phyloP scores from a whole-genome alignment of 92 coral and sea anemone species.

The Paragorgia papillata region DNA sequence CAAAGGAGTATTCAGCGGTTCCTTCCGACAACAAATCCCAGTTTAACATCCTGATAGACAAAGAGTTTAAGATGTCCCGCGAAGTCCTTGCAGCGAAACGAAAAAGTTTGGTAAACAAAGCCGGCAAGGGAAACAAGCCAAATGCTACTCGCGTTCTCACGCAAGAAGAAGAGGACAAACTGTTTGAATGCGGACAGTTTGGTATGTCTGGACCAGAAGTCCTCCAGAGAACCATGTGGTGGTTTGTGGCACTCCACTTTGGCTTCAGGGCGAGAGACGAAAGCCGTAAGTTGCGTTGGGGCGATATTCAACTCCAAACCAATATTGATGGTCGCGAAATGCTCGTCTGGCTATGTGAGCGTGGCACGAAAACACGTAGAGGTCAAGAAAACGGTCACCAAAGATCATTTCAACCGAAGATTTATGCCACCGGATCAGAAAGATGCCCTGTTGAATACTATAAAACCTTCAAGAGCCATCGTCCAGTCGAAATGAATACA shows the following conservation, averaged over 20 bases:
- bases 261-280: constrained; percentile 49
- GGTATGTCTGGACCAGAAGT: constrained; percentile 30
- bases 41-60: constrained; percentile 44
- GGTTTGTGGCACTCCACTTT: constrained; percentile 45
- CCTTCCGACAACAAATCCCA: constrained; percentile 22
- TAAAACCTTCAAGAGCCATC: constrained; percentile 28
- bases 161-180: constrained; percentile 34
- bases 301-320: constrained; percentile 22
- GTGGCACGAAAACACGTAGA: constrained; percentile 35
- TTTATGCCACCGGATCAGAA: constrained; percentile 42
- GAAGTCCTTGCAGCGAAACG: constrained; percentile 46
- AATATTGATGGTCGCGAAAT: constrained; percentile 39
- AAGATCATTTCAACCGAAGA: constrained; percentile 6
- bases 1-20: constrained; percentile 49
- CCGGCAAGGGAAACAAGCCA: constrained; percentile 48
- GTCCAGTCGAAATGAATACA: constrained; percentile 33
- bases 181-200: constrained; percentile 36
- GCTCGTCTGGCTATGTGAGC: constrained; percentile 44
- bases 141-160: constrained; percentile 35
- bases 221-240: constrained; percentile 41
- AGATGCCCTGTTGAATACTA: constrained; percentile 44
- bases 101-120: constrained; percentile 38
- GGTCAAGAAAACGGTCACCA: constrained; percentile 34
- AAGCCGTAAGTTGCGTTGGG: constrained; percentile 39
- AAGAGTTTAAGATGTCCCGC: constrained; percentile 39